Evolutionary conservation across 2,113 vertebrate genomes (phyloP).

Genomic region (Tragelaphus scriptus): DNA sequence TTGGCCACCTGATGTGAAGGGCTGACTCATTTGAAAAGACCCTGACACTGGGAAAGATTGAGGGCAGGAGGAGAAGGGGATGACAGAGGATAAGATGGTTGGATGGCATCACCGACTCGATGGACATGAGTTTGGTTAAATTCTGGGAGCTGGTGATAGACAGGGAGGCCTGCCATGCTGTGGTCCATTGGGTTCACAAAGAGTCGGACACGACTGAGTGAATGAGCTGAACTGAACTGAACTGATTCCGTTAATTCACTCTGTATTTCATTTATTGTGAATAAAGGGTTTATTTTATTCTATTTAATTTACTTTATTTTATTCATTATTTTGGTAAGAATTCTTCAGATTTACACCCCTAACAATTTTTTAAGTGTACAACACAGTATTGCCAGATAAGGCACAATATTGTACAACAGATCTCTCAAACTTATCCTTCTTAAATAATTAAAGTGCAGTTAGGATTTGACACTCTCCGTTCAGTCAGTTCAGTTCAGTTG

Average conservation of each 20-base stretch:
- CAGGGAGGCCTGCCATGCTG: not conserved
- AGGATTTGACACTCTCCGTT: no score
- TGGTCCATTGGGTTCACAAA: not conserved
- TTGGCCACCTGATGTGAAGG: fast-evolving
- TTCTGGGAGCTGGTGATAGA: not conserved
- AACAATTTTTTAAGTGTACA: not conserved
- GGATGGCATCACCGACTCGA: fast-evolving
- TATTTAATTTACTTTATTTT: not conserved
- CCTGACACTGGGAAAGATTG: not conserved
- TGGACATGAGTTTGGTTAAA: not conserved
- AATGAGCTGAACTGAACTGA: not conserved
- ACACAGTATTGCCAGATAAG: not conserved
- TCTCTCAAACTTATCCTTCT: no score
- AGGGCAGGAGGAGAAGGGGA: not conserved
- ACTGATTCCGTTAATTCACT: not conserved
- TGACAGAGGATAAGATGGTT: fast-evolving
- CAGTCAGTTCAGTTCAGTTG: no score
- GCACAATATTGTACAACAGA: not conserved
- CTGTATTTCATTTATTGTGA: not conserved
- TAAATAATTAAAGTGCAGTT: no score
- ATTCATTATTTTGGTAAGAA: not conserved
- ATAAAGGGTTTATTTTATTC: not conserved
- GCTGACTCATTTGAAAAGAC: not conserved
- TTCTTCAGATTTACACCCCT: not conserved
- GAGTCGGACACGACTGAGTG: fast-evolving